Evolutionary conservation across 2,888 invertebrate genomes (phyloP), one percentile per base, ranked within the genome.

Genomic region (Adelphocoris suturalis): DNA sequence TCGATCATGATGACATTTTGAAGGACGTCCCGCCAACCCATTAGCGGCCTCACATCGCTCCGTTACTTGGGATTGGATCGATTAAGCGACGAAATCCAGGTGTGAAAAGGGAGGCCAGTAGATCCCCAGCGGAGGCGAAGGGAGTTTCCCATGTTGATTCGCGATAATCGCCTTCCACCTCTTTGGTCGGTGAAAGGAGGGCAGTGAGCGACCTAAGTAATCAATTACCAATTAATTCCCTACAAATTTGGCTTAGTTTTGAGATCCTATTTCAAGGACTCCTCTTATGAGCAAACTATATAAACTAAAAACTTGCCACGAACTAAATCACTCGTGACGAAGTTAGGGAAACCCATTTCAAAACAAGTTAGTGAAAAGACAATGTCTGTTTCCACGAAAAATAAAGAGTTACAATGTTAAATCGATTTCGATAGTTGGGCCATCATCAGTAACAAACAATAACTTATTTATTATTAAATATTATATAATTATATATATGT

Each of bases 1-100:
- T 68, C 68, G 68, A 23, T 68, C 68, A 23, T 68, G 68, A 68
- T 68, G 68, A 68, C 68, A 23, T 68, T 68, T 68, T 68, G 68
- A 68, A 23, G 68, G 68, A 68, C 68, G 68, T 23, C 12, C 68
- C 68, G 12, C 61, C 68, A 68, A 68, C 68, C 68, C 68, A 68
- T 68, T 68, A 68, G 27, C 23, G 12, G 68, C 23, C 23, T 68
- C 68, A 68, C 23, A 19, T 68, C 23, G 23, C 68, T 68, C 68
- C 68, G 68, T 68, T 68, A 68, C 68, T 68, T 68, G 23, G 68
- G 23, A 23, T 23, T 68, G 68, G 68, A 68, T 68, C 68, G 68
- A 68, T 68, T 68, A 68, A 68, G 68, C 68, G 68, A 68, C 23
- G 68, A 68, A 68, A 19, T 23, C 68, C 68, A 68, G 23, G n/a